Evolutionary conservation across 2,113 vertebrate genomes (phyloP).

Genomic region (Salvelinus fontinalis): DNA sequence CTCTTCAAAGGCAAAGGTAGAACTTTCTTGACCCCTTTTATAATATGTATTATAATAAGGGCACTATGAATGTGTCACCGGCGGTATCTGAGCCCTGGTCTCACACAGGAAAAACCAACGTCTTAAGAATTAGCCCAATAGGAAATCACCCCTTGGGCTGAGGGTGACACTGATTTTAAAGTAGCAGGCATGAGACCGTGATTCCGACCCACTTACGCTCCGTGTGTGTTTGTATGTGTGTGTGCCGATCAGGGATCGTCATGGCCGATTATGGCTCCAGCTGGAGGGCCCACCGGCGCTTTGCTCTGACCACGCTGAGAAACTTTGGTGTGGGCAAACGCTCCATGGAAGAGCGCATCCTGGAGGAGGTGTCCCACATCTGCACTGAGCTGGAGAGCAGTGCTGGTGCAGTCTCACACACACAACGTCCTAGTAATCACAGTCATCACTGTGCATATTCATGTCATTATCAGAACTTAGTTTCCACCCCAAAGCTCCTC

Average conservation of each 20-base stretch:
- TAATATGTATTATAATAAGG: too few relatives aligned
- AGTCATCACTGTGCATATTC: background rate
- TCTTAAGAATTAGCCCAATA: too few relatives aligned
- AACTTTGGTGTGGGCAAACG: slow-evolving; percentile 84
- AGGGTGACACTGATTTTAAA: too few relatives aligned
- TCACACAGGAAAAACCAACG: too few relatives aligned
- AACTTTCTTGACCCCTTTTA: background rate
- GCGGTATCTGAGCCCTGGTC: too few relatives aligned
- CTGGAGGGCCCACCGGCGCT: slow-evolving; percentile 80
- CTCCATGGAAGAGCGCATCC: slow-evolving; percentile 77
- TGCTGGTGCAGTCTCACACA: slow-evolving; percentile 31
- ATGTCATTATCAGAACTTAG: too few relatives aligned
- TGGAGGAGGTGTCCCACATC: slow-evolving; percentile 61
- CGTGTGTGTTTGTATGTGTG: background rate
- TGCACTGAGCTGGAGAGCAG: slow-evolving; percentile 37
- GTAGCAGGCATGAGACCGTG: too few relatives aligned
- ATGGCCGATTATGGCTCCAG: slow-evolving; percentile 51
- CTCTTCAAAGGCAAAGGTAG: slow-evolving; percentile 14
- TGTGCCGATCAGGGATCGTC: slow-evolving; percentile 63
- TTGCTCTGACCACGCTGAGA: slow-evolving; percentile 73
- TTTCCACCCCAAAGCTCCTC: too few relatives aligned
- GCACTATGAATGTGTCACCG: too few relatives aligned
- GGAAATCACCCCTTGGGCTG: background rate
- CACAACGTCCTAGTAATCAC: too few relatives aligned
- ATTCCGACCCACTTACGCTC: background rate